Conservation (phyloP, 2,797 vertebrate genomes). For the Cirrhinus molitorella region DNA sequence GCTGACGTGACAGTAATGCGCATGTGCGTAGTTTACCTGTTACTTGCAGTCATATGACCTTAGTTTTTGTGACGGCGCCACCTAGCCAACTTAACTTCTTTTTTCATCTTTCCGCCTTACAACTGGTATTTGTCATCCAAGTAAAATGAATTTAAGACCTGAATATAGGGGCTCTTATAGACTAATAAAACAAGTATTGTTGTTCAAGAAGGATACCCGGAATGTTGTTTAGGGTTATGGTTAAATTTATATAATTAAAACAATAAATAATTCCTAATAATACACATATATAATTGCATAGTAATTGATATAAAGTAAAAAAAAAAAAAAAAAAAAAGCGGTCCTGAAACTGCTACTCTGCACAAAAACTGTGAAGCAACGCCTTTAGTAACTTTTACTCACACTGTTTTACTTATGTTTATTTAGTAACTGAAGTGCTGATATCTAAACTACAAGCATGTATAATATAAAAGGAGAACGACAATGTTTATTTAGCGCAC, state of each 20-base stretch:
- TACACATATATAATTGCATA: background rate
- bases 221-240: no score
- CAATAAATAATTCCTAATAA: background rate
- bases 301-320: background rate
- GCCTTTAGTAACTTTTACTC: background rate
- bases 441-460: background rate
- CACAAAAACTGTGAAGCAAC: background rate
- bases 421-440: background rate
- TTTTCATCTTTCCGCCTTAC: background rate
- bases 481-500: background rate
- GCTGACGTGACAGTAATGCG: background rate
- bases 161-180: background rate
- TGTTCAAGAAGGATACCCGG: no score
- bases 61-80: background rate
- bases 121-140: background rate
- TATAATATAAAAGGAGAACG: background rate
- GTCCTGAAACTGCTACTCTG: background rate
- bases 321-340: background rate
- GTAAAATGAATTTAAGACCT: background rate
- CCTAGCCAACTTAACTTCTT: background rate
- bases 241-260: background rate
- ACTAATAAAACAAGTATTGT: no score
- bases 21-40: background rate
- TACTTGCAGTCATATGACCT: background rate
- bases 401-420: background rate